Evolutionary conservation across 2,113 vertebrate species (phyloP), one percentile per base, ranked within the genome.

Genomic region (Agelaius tricolor): DNA sequence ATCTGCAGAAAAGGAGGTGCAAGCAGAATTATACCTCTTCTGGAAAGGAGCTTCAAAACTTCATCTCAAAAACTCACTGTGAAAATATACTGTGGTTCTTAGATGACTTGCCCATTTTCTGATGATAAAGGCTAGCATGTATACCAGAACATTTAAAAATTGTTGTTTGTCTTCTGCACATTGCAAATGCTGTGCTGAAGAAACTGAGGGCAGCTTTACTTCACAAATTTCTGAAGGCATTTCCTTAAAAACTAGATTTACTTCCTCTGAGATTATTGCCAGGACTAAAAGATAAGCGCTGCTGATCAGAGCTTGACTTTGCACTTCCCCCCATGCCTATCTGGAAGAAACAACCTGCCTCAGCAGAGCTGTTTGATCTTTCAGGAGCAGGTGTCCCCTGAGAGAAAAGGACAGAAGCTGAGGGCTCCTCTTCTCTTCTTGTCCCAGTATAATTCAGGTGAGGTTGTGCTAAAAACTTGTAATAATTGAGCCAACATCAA

Each of bases 341-440:
- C 65, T 77, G n/a, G 52, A 39, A 71, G 72, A 65, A 83, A 71
- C 22, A 72, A 15, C 1, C 0, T 2, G 15, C 35, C 43, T 54
- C 68, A 92, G 62, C 73, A 87, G 27, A 71, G 63, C 28, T 71
- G 33, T 73, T 61, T 76, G 46, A 76, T 61, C 55, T 62, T 74
- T 91, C 76, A 92, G 67, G 87, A 92, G 55, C 76, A 87, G 63
- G 80, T 87, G 63, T 35, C 73, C 76, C 44, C 66, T 90, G 12
- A 68, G 80, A 86, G 44, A 35, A 69, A 74, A 75, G 35, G 58
- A 13, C 21, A 84, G 41, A 74, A 62, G 52, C 52, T 68, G 51
- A 85, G 89, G 80, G 39, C 55, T 80, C 12, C 35, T 66, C 41
- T 43, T 80, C 35, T 57, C 24, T 67, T 78, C 59, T 57, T 61